A percentile compares a stretch with the other conserved stretches of the same genome.
phyloP scores from a whole-genome alignment of 1,140 invertebrate genomes.

The Zaprionus kolodkinae region DNA sequence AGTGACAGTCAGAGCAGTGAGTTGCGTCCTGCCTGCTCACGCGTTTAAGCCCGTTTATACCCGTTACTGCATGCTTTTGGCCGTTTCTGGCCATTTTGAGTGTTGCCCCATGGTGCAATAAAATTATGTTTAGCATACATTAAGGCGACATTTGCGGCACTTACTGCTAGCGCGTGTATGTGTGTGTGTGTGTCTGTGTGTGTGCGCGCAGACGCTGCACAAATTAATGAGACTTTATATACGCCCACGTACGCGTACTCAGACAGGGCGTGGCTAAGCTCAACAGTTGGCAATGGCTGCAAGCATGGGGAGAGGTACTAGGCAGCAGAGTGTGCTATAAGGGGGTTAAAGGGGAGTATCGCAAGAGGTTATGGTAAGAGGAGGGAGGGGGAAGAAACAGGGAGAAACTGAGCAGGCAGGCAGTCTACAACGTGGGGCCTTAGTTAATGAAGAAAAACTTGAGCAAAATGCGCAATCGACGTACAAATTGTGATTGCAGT shows the following conservation, averaged over 20 bases:
- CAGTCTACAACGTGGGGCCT: not conserved
- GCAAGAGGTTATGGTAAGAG: not conserved
- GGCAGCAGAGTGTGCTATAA: not conserved
- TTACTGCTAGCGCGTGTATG: slow-evolving; percentile 36
- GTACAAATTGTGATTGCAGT: slow-evolving; percentile 46
- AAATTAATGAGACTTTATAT: slow-evolving; percentile 80
- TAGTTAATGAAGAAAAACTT: slow-evolving; percentile 9
- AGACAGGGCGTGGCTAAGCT: slow-evolving; percentile 16
- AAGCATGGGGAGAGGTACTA: not conserved
- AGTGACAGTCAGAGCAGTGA: not conserved
- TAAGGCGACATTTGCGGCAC: slow-evolving; percentile 53
- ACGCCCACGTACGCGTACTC: slow-evolving; percentile 44
- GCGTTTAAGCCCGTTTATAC: too few species aligned
- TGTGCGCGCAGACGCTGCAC: slow-evolving; percentile 68
- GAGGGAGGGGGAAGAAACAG: not conserved
- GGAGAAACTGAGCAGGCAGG: not conserved
- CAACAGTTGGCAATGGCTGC: not conserved
- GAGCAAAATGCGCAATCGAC: slow-evolving; percentile 24
- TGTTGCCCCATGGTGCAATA: slow-evolving; percentile 36
- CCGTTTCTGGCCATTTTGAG: not conserved
- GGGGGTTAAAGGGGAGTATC: not conserved
- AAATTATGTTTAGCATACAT: slow-evolving; percentile 57
- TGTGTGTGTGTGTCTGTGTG: slow-evolving; percentile 15
- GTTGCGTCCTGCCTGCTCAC: not conserved
- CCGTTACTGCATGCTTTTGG: not conserved